Evolutionary conservation across 2,113 vertebrate species (phyloP), one percentile per base, ranked within the genome.

Genomic region (Phocoena sinus): DNA sequence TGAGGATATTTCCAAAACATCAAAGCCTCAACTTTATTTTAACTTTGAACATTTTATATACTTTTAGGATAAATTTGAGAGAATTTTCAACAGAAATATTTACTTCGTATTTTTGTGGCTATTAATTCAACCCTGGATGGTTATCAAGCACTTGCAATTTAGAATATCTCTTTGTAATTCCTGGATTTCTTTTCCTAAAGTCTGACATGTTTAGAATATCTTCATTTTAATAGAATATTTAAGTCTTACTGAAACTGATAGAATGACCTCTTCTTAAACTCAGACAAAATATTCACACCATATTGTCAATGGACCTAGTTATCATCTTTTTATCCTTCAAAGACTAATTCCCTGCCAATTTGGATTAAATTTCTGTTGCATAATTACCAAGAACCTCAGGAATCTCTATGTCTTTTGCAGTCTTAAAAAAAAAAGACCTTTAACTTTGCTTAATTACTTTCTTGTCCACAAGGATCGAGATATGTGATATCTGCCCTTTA

Each of bases 301-400:
- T 76, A 96, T 94, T 97, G 68, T 95, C 94, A 96, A 88, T 79
- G 94, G 89, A 97, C 95, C 86, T 93, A 89, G 41, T 94, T 97
- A 95, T 71, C 93, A 92, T 95, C 67, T 92, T 93, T 79, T 89
- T 96, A 96, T 95, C 63, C 92, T 95, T 95, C 82, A 89, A 97
- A 97, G 94, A 96, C 56, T 93, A 95, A 97, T 97, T 97, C 97
- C 82, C 82, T 96, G 92, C 82, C 89, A 96, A 96, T 97, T 96
- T 98, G 82, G 82, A 96, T 97, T 89, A 97, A 93, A 96, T 94
- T 97, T 80, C 85, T 83, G 41, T 86, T 80, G 68, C 41, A 87
- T 96, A 97, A 97, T 98, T 98, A 95, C 82, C 36, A 96, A 83
- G 88, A 96, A 94, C 71, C 73, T 91, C 41, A 58, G 91, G 67